Base-by-base conservation (phyloP, 2,113 vertebrate genomes). In the Damaliscus lunatus region DNA sequence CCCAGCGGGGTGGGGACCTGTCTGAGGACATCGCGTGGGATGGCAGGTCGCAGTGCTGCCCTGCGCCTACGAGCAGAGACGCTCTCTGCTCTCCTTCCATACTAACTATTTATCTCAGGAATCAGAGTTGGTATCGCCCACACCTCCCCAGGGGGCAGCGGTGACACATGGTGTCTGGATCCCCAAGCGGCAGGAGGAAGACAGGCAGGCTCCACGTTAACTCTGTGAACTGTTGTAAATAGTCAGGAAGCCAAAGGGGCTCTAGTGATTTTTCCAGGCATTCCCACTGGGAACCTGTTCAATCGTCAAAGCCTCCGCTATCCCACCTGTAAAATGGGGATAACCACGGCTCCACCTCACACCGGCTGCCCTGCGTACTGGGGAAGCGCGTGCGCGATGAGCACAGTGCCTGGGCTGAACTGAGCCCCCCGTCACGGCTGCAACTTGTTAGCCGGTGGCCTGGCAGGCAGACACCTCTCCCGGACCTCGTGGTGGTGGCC, bases 331-430 rank as follows among this genome's bases (percentile, higher is more conserved):
- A 36, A n/a, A 33, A 25, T 0, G 27, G 52, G 67, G 46, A 16
- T 19, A 17, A 55, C 27, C 46, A 52, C 12, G 59, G 74, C 5
- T 31, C 89, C 57, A 0, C 40, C 46, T 64, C 33, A 40, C 14
- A 9, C 16, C 0, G 12, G 64, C 2, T 59, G 50, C 89, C 64
- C 7, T 0, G 2, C 5, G 1, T 17, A 50, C 50, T 9, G 36
- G 33, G 83, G 14, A 9, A 6, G 10, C 1, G 1, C 11, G 3
- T 0, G 2, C 0, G 3, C 2, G 2, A 9, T 0, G 6, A 59
- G 36, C 43, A 13, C 10, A 6, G 40, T 0, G 14, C 36, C 40
- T 2, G 7, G 62, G 33, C 4, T 0, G 16, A 1, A 7, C 6
- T 0, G 10, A 50, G 80, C 1, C 1, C 15, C 17, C 2, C 0